Base-by-base conservation (phyloP, 2,797 vertebrate genomes). In the Ctenopoma multispine region DNA sequence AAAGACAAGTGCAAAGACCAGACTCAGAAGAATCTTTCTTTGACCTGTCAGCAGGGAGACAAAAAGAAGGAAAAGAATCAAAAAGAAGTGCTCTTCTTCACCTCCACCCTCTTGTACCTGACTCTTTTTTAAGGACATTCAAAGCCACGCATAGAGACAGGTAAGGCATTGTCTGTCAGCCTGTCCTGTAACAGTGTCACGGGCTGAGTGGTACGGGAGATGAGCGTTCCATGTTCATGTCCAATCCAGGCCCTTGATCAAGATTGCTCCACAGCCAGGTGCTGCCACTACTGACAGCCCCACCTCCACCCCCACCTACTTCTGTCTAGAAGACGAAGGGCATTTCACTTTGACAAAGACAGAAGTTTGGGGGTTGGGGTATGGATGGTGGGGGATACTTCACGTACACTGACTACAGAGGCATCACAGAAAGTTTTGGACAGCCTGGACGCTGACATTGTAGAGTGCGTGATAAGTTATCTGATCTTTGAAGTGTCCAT, bases 181-280 rank as follows among this genome's bases (percentile, higher is more conserved):
- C 81, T 61, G 83, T 89, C 86, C 86, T 83, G 79, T 92, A 86
- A 69, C 72, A 17, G 70, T 81, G 87, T 90, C 90, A 90, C 46
- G 8, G 75, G 61, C 55, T 79, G 78, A 88, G 79, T 11, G 18
- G 76, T 59, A 74, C 58, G 15, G 48, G 55, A 84, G 79, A 87
- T 53, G 84, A 90, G 78, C 48, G 50, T 44, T 82, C 77, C 70
- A 50, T 88, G 88, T 91, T 85, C 85, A 82, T 63, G 86, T 85
- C 84, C 88, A 83, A 81, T 74, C 59, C 78, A 62, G 67, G 60
- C 83, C 88, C 92, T 92, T 94, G 94, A 95, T 95, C 94, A 95
- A 84, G 83, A 84, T 80, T 80, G 79, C 83, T 88, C 73, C 77
- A 70, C 79, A 77, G 84, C 72, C 74, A 81, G 77, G 78, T 77